Evolutionary conservation across 2,113 vertebrate genomes (phyloP).

Genomic region (Australoheros scitulus): DNA sequence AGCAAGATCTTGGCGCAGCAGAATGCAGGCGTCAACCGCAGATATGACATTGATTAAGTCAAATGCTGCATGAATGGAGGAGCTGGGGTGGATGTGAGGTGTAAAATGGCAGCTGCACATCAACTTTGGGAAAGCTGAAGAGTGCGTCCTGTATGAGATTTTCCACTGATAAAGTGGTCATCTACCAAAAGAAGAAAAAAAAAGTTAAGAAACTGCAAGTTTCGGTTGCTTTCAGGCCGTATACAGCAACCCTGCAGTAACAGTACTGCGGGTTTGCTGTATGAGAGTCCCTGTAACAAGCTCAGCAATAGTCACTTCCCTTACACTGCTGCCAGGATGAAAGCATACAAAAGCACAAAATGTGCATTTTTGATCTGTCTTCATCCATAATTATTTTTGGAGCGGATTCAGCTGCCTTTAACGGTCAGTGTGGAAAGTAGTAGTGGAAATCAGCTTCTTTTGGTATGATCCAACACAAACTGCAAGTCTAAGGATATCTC

Average conservation of each 20-base stretch:
- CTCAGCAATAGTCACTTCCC: too few species aligned
- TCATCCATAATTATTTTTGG: too few species aligned
- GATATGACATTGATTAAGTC: not conserved
- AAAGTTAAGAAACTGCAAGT: not conserved
- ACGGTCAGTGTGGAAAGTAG: not conserved
- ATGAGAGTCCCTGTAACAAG: too few species aligned
- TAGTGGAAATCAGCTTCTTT: not conserved
- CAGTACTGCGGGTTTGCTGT: not conserved
- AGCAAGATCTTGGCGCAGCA: not conserved
- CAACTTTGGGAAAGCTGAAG: not conserved
- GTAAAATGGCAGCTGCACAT: not conserved
- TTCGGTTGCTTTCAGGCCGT: not conserved
- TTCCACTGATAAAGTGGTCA: not conserved
- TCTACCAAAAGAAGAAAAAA: too few species aligned
- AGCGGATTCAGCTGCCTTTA: not conserved
- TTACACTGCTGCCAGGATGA: too few species aligned
- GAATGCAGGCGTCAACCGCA: not conserved
- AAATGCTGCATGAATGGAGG: not conserved
- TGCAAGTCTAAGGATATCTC: not conserved
- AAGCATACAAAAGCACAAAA: too few species aligned
- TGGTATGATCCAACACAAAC: fast-evolving
- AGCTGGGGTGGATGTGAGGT: not conserved
- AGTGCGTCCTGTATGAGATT: too few species aligned
- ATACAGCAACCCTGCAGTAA: not conserved
- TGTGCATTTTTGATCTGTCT: too few species aligned